phyloP scores from a whole-genome alignment of 2,113 vertebrate species.

The Lepisosteus oculatus region DNA sequence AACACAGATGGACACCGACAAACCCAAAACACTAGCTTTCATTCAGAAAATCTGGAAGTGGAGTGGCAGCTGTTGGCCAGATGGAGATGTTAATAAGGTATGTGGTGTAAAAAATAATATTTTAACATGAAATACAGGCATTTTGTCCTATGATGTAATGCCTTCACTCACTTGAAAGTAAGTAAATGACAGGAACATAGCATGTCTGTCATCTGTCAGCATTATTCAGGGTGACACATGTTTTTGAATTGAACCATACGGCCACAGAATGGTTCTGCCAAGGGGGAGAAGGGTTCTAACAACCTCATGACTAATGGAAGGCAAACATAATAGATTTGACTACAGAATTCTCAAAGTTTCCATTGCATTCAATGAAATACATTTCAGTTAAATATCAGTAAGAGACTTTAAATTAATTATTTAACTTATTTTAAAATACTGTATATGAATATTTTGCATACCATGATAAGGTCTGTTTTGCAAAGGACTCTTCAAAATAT shows the following conservation, averaged over 20 bases:
- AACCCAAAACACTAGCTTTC: constrained; percentile 46
- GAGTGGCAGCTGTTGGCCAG: constrained; percentile 43
- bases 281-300: neutral
- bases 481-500: too few species aligned
- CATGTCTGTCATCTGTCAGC: constrained; percentile 52
- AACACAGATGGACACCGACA: constrained; percentile 53
- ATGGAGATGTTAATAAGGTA: constrained; percentile 41
- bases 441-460: too few species aligned
- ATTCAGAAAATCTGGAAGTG: constrained; percentile 45
- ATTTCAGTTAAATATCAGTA: too few species aligned
- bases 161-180: constrained; percentile 48
- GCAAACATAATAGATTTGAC: too few species aligned
- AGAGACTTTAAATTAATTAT: too few species aligned
- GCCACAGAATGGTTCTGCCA: constrained; percentile 46
- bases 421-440: too few species aligned
- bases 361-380: too few species aligned
- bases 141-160: constrained; percentile 61
- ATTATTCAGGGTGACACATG: constrained; percentile 53
- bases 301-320: too few species aligned
- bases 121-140: constrained; percentile 45
- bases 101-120: constrained; percentile 26
- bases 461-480: too few species aligned
- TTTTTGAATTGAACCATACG: constrained; percentile 37
- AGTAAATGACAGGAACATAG: constrained; percentile 35
- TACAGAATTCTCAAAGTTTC: too few species aligned